Conservation (phyloP, 2,113 vertebrate genomes). For the Falcunculus frontatus region DNA sequence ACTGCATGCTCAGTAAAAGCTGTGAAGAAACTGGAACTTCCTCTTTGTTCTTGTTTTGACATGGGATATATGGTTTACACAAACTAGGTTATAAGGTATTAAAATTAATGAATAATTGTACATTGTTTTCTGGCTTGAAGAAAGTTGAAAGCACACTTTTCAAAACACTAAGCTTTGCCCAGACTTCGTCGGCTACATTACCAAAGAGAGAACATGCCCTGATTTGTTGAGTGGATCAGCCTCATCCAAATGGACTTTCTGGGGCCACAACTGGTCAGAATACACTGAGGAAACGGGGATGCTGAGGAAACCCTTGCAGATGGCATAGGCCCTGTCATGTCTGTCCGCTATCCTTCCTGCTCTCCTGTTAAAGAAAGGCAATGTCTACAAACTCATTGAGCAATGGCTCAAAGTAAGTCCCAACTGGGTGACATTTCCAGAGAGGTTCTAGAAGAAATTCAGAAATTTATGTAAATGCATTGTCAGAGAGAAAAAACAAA, state of each 20-base stretch:
- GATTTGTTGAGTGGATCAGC: not conserved
- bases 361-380: not conserved
- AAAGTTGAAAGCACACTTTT: slow-evolving; percentile 3
- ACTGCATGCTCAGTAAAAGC: not conserved
- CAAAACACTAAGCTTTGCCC: not conserved
- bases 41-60: slow-evolving; percentile 29
- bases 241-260: not conserved
- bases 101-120: not conserved
- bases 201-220: not conserved
- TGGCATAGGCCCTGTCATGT: not conserved
- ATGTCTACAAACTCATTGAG: not conserved
- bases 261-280: not conserved
- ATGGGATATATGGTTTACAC: not conserved
- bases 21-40: slow-evolving; percentile 12
- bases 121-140: not conserved
- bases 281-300: rapidly evolving
- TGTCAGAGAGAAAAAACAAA: not conserved
- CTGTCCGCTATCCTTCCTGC: not conserved
- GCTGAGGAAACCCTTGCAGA: not conserved
- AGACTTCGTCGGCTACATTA: not conserved
- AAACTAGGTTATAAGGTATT: not conserved
- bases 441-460: not conserved
- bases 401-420: not conserved
- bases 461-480: not conserved
- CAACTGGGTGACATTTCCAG: not conserved